Base-by-base conservation (phyloP, 2,797 vertebrate genomes). In the Lutra lutra region DNA sequence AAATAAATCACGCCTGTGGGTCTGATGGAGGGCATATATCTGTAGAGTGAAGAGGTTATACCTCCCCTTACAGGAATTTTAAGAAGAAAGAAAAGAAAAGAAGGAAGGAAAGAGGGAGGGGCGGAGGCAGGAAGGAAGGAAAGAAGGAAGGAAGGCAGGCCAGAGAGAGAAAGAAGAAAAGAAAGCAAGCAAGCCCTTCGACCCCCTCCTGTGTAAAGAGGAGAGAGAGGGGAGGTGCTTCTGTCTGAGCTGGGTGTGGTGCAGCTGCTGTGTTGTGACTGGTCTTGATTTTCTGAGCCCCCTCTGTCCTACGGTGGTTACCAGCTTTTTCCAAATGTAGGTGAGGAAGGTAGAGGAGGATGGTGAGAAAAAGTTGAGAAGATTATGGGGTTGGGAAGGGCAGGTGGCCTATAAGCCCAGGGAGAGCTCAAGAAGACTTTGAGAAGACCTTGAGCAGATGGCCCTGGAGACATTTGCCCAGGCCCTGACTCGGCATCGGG, bases 231-330 rank as follows among this genome's bases (percentile, higher is more conserved):
- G 20, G 38, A 66, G 58, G 8, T 20, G 17, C 6, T 1, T 3
- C 3, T 48, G 25, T 27, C 25, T 25, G n/a, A 3, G 17, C 15
- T 9, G 17, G 2, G 0, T 6, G 6, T 54, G 10, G 51, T 10
- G 2, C 7, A 10, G 2, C n/a, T 54, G 48, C 27, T 14, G 56
- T 9, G 56, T 5, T 23, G 23, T 21, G 40, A n/a, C 35, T 12
- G 38, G 29, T 56, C 56, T 38, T 38, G 10, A 29, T 60, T 58
- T 79, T 51, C 46, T 5, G 46, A 80, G 66, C n/a, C 38, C 29
- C 27, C 38, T 70, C 10, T 85, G 9, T 21, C n/a, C 32, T 60
- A 12, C 4, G 17, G 20, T 15, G 43, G n/a, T 78, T 23, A 27
- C 35, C 14, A 46, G 25, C 43, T 56, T 32, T 77, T 92, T 66